Evolutionary conservation across 2,888 invertebrate genomes (phyloP), one percentile per base, ranked within the genome.

Genomic region (Pollenia angustigena): DNA sequence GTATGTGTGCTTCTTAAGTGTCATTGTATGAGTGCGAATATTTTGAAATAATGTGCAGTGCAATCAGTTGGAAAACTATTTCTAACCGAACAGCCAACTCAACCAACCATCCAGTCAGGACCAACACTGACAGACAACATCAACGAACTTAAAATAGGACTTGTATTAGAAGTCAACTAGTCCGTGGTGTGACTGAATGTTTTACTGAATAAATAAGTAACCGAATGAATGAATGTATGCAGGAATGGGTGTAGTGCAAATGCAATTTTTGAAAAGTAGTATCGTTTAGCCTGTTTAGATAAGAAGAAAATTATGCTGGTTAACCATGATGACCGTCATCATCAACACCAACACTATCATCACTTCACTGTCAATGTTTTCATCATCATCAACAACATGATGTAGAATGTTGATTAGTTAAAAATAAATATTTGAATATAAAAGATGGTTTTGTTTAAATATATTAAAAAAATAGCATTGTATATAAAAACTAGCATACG

Each of bases 231-330:
- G 16, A 46, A 50, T 32, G 54, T 23, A 23, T 16, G 48, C 14
- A 48, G 42, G 40, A n/a, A 18, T 23, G 56, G 18, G 54, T 40
- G 48, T 44, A 68, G 62, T 42, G 60, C 14, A 85, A 87, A 87
- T 85, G 85, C 64, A 87, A 75, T 81, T 76, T 69, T 48, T 11
- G 80, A 83, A 78, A 81, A 82, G 64, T 85, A 80, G 85, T 87
- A 88, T 87, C 88, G 85, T 75, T 80, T 88, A 87, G 82, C 69
- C 78, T 85, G 87, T 88, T 89, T 85, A 88, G 89, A 89, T 88
- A 89, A 88, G 88, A 89, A 88, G 88, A 86, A 88, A 85, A 87
- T 81, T 76, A 75, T 84, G 50, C 72, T 81, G 81, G 78, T 64
- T 75, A 64, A 58, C 72, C 83, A 83, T 62, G 71, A 76, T 75